Conservation (phyloP, 2,797 vertebrate genomes). For the Danio jaintianensis region DNA sequence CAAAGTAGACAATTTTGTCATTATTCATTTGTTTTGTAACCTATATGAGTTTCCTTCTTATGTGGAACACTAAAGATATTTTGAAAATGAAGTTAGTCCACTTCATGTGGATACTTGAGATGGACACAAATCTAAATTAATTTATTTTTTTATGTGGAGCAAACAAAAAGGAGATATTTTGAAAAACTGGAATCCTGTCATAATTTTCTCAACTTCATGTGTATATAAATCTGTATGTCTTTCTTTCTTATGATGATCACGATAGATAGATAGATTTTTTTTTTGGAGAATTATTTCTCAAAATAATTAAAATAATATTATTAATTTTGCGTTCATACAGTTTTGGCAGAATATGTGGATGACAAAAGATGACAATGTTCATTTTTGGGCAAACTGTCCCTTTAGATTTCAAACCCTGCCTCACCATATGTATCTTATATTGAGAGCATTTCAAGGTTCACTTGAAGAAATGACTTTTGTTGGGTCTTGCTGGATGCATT, state of each 20-base stretch:
- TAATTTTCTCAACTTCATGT: too few relatives aligned
- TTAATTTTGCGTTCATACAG: too few relatives aligned
- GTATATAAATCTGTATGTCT: too few relatives aligned
- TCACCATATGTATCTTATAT: background rate
- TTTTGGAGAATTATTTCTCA: too few relatives aligned
- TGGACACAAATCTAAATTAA: background rate
- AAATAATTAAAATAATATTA: too few relatives aligned
- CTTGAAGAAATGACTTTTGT: constrained; percentile 72
- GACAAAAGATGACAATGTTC: too few relatives aligned
- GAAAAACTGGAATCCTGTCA: too few relatives aligned
- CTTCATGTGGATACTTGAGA: too few relatives aligned
- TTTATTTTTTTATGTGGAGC: background rate
- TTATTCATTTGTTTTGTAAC: background rate
- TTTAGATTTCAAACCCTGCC: background rate
- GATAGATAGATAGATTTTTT: too few relatives aligned
- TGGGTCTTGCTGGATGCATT: constrained; percentile 72
- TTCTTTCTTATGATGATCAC: too few relatives aligned
- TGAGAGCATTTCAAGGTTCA: constrained; percentile 20
- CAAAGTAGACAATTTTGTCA: background rate
- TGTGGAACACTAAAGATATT: background rate
- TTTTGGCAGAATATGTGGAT: too few relatives aligned
- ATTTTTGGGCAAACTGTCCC: background rate
- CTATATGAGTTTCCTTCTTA: background rate
- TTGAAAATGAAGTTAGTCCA: too few relatives aligned
- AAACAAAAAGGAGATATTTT: background rate